These are phyloP conservation scores for Oxyruncus cristatus DNA, from an alignment of 2,113 vertebrate species.

Conservation along the genomic window DNA sequence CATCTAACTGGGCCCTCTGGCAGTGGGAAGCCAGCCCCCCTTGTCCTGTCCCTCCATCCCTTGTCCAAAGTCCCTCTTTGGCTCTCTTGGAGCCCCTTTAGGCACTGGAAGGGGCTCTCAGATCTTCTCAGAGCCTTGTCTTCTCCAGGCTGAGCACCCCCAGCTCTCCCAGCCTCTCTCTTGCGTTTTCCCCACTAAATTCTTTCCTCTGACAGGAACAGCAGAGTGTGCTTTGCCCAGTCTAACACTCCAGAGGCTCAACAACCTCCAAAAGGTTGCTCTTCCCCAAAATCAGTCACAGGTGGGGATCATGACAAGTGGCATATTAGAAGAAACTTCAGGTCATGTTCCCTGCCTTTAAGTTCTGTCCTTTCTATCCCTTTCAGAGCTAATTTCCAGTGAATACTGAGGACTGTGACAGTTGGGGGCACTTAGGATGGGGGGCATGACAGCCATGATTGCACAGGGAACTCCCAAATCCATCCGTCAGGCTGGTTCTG, in stretches of 20 bases:
- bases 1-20: rapidly evolving
- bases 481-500: neutral
- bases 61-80: neutral
- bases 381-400: neutral
- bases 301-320: neutral
- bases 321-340: neutral
- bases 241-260: neutral
- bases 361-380: neutral
- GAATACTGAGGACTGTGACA: neutral
- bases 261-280: neutral
- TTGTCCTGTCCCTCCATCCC: rapidly evolving
- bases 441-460: rapidly evolving
- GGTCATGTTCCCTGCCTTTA: neutral
- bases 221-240: rapidly evolving
- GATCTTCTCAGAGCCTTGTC: neutral
- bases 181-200: neutral
- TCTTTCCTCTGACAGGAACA: neutral
- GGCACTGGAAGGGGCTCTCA: neutral
- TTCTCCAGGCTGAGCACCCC: neutral
- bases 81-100: neutral
- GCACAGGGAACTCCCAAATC: neutral
- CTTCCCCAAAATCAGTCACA: neutral
- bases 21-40: neutral
- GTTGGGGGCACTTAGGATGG: rapidly evolving
- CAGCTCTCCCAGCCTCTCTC: neutral